phyloP scores from a whole-genome alignment of 2,888 invertebrate species.

The Brenthis daphne region DNA sequence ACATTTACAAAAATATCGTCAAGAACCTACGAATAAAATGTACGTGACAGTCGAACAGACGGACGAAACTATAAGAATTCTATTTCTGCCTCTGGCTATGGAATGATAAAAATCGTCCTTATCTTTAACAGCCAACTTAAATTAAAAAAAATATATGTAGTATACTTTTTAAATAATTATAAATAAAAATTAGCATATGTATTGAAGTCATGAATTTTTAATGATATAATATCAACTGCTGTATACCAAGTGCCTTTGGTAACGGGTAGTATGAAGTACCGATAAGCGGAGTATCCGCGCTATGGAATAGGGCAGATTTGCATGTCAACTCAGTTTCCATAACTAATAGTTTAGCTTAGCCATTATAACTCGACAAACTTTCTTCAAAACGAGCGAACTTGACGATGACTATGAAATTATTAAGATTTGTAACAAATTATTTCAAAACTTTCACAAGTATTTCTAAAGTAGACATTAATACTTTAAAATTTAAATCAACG shows the following conservation, averaged over 20 bases:
- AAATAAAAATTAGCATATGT: conserved; percentile 3
- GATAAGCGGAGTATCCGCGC: conserved; percentile 40
- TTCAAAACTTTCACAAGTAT: conserved; percentile 55
- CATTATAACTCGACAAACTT: conserved; percentile 64
- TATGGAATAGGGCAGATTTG: conserved; percentile 64
- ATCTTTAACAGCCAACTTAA: too few species aligned
- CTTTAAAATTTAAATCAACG: conserved; percentile 39
- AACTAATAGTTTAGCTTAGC: conserved; percentile 70
- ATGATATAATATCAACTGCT: conserved; percentile 29
- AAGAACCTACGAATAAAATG: too few species aligned
- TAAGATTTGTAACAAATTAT: conserved; percentile 61
- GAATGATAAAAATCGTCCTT: too few species aligned
- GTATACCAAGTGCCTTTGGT: conserved; percentile 25
- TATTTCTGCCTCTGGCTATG: too few species aligned
- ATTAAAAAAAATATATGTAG: neutral
- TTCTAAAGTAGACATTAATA: conserved; percentile 41
- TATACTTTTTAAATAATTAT: neutral
- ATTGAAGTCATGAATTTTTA: conserved; percentile 32
- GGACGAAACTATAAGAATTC: too few species aligned
- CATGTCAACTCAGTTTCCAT: conserved; percentile 75
- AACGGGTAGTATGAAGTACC: conserved; percentile 34
- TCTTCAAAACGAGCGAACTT: conserved; percentile 60
- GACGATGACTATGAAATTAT: conserved; percentile 64
- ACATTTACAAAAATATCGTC: too few species aligned
- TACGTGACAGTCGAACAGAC: too few species aligned